phyloP scores from a whole-genome alignment of 2,888 invertebrate species.

The Arge pagana region DNA sequence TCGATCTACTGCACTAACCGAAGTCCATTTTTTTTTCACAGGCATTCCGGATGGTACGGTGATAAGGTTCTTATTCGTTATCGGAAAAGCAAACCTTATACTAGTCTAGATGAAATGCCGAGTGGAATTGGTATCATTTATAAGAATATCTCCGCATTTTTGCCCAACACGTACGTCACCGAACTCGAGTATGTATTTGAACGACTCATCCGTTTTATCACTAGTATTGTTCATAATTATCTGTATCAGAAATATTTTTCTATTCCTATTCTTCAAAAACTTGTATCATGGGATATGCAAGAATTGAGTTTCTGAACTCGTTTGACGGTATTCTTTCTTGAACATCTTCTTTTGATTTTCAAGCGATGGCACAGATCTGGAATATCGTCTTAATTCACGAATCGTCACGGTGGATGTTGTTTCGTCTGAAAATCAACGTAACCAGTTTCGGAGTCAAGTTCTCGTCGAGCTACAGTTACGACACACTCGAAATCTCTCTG shows the following conservation, averaged over 20 bases:
- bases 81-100: conserved; percentile 37
- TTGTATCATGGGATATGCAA: too few species aligned
- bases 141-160: conserved; percentile 66
- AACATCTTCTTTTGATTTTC: conserved; percentile 30
- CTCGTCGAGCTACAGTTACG: conserved; percentile 60
- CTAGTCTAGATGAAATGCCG: conserved; percentile 42
- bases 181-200: conserved; percentile 65
- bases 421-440: conserved; percentile 35
- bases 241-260: conserved; percentile 5
- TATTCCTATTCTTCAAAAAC: too few species aligned
- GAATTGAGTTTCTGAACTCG: too few species aligned
- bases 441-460: conserved; percentile 42
- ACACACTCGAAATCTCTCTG: conserved; percentile 58
- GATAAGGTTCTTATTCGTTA: conserved; percentile 55
- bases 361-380: conserved; percentile 70
- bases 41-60: conserved; percentile 58
- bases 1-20: too few species aligned
- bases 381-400: conserved; percentile 69
- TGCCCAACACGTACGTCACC: conserved; percentile 67
- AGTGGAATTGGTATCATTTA: conserved; percentile 64
- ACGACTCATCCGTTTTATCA: conserved; percentile 25
- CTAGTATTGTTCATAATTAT: conserved; percentile 1
- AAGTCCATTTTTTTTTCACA: too few species aligned
- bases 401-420: conserved; percentile 57
- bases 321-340: too few species aligned